Percentiles rank a stretch among this genome's conserved stretches.
Conservation (phyloP, 2,797 vertebrate genomes). For the Semaprochilodus insignis region DNA sequence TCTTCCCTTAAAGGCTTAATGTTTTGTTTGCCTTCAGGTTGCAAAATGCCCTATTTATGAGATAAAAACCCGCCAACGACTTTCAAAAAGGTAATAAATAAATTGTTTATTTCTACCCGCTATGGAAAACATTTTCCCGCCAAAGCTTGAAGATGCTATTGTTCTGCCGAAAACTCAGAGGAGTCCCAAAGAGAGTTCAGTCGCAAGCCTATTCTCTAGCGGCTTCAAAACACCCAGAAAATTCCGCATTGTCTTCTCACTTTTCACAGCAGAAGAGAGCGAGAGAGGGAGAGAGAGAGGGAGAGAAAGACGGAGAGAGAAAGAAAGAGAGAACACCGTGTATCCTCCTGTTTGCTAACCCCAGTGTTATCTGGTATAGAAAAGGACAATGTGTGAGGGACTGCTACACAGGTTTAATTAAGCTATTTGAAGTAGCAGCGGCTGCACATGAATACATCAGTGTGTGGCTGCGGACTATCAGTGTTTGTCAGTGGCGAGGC, state of each 20-base stretch:
- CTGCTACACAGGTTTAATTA: slow-evolving; percentile 48
- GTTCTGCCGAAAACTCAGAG: slow-evolving; percentile 8
- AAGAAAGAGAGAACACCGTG: neutral
- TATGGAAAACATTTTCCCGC: slow-evolving; percentile 28
- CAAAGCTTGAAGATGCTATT: slow-evolving; percentile 4
- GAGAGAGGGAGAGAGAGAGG: neutral
- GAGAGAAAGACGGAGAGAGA: neutral
- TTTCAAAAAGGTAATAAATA: slow-evolving; percentile 39
- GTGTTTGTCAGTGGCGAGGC: slow-evolving; percentile 42
- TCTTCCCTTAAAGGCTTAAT: slow-evolving; percentile 8
- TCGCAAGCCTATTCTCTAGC: slow-evolving; percentile 12
- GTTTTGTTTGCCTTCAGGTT: slow-evolving; percentile 56
- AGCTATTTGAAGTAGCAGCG: slow-evolving; percentile 43
- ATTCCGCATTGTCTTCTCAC: slow-evolving; percentile 17
- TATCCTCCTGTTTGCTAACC: slow-evolving; percentile 32
- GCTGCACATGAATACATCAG: slow-evolving; percentile 50
- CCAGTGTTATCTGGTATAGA: slow-evolving; percentile 44
- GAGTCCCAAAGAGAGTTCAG: slow-evolving; percentile 36
- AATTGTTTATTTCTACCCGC: slow-evolving; percentile 37
- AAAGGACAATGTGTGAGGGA: slow-evolving; percentile 20
- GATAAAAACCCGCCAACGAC: slow-evolving; percentile 21
- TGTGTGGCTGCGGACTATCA: slow-evolving; percentile 45
- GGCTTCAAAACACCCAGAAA: slow-evolving; percentile 21
- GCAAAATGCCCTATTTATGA: slow-evolving; percentile 44
- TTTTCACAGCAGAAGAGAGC: neutral